These are phyloP conservation scores for Drosophila koepferae DNA, from an alignment of 2,888 invertebrate genomes.

Conservation along the genomic window DNA sequence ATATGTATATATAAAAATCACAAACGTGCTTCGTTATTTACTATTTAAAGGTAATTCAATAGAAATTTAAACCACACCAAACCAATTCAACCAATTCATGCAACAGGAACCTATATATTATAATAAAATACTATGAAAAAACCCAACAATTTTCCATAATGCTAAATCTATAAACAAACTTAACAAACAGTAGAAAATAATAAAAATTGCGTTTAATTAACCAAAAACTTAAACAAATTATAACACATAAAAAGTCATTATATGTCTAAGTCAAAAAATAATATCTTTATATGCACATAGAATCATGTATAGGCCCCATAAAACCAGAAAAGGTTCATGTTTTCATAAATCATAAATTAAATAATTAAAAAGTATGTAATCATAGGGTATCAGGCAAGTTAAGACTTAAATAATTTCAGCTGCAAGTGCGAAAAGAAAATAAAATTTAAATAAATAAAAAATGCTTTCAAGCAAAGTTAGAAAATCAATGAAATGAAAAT, in stretches of 20 bases:
- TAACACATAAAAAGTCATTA: neutral
- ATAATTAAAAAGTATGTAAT: constrained; percentile 7
- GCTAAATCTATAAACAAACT: neutral
- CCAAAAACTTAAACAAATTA: constrained; percentile 23
- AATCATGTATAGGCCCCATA: constrained; percentile 2
- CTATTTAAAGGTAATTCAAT: constrained; percentile 24
- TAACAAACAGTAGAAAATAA: constrained; percentile 11
- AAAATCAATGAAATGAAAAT: constrained; percentile 15
- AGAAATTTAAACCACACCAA: constrained; percentile 33
- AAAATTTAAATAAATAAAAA: constrained; percentile 54
- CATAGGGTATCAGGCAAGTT: constrained; percentile 44
- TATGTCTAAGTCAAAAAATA: constrained; percentile 6
- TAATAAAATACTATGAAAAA: neutral
- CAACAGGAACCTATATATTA: constrained; percentile 41
- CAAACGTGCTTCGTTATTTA: constrained; percentile 52
- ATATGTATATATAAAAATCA: constrained; percentile 23
- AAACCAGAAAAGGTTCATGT: neutral
- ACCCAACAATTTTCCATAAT: neutral
- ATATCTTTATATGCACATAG: neutral
- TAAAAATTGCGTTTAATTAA: constrained; percentile 1
- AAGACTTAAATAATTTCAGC: constrained; percentile 63
- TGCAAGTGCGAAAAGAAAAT: constrained; percentile 60
- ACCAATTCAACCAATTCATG: constrained; percentile 45
- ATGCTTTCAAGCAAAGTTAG: constrained; percentile 19
- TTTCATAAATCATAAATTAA: constrained; percentile 10